phyloP scores from a whole-genome alignment of 2,888 invertebrate genomes.

The Eurytoma californica region DNA sequence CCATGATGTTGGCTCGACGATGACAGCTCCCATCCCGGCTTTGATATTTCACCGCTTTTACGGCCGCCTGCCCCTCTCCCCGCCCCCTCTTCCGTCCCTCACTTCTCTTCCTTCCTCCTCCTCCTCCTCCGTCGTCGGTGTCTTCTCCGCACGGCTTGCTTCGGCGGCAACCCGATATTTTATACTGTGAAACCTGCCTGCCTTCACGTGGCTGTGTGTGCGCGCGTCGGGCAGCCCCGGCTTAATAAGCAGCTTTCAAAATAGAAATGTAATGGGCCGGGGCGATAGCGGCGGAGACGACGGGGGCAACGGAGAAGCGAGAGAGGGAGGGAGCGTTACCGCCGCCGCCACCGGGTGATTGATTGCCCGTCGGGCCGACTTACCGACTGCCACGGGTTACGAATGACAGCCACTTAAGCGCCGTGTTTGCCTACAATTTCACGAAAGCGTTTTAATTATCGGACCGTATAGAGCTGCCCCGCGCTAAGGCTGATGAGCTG shows the following conservation, averaged over 20 bases:
- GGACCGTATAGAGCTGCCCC: conserved; percentile 20
- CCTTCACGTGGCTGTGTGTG: conserved; percentile 63
- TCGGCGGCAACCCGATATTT: conserved; percentile 73
- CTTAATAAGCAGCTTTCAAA: conserved; percentile 76
- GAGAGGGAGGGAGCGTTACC: conserved; percentile 46
- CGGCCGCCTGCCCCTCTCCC: conserved; percentile 63
- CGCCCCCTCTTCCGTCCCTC: conserved; percentile 62
- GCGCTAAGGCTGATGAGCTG: conserved; percentile 19
- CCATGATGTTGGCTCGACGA: conserved; percentile 76
- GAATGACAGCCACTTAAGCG: conserved; percentile 76
- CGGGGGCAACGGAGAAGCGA: conserved; percentile 51
- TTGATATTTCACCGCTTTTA: conserved; percentile 74
- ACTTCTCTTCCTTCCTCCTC: conserved; percentile 45
- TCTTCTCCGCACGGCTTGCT: conserved; percentile 59
- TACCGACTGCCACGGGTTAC: conserved; percentile 73
- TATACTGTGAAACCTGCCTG: conserved; percentile 74
- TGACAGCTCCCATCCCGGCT: conserved; percentile 76
- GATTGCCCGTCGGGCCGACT: conserved; percentile 75
- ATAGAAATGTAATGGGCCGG: conserved; percentile 74
- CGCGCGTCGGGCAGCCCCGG: conserved; percentile 71
- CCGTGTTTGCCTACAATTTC: conserved; percentile 74
- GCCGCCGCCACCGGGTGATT: conserved; percentile 67
- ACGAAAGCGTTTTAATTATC: conserved; percentile 73
- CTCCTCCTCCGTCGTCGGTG: conserved; percentile 40
- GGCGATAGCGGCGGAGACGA: conserved; percentile 55